Evolutionary conservation across 2,113 vertebrate species (phyloP).

Genomic region (Paramisgurnus dabryanus): DNA sequence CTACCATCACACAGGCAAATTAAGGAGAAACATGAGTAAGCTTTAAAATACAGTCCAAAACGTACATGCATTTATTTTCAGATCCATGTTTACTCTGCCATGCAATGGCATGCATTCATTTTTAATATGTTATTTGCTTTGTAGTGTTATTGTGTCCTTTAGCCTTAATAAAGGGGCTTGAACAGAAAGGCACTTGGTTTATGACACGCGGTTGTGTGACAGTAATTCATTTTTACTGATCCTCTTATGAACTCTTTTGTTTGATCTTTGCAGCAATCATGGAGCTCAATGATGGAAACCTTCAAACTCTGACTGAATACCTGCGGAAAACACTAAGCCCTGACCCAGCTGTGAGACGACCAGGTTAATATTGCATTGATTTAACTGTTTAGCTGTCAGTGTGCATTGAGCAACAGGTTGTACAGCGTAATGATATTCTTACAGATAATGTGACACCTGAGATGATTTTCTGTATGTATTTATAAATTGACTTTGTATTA

Average conservation of each 20-base stretch:
- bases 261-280: constrained; percentile 75
- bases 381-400: not conserved
- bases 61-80: not conserved
- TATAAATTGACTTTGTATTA: too few relatives aligned
- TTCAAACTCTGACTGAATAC: constrained; percentile 93
- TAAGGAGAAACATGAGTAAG: too few relatives aligned
- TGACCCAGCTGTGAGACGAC: constrained; percentile 90
- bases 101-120: too few relatives aligned
- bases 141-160: too few relatives aligned
- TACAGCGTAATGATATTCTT: too few relatives aligned
- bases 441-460: too few relatives aligned
- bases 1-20: not conserved
- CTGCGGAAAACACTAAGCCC: constrained; percentile 94
- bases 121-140: too few relatives aligned
- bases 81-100: not conserved
- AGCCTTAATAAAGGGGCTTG: too few relatives aligned
- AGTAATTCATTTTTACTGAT: not conserved
- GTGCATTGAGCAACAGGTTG: too few relatives aligned
- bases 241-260: not conserved
- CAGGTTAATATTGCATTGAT: constrained; percentile 73
- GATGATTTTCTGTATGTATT: too few relatives aligned
- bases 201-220: not conserved
- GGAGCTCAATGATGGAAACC: constrained; percentile 95
- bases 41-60: not conserved
- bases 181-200: too few relatives aligned